phyloP scores from a whole-genome alignment of 2,888 invertebrate species.

The Thelaira solivaga region DNA sequence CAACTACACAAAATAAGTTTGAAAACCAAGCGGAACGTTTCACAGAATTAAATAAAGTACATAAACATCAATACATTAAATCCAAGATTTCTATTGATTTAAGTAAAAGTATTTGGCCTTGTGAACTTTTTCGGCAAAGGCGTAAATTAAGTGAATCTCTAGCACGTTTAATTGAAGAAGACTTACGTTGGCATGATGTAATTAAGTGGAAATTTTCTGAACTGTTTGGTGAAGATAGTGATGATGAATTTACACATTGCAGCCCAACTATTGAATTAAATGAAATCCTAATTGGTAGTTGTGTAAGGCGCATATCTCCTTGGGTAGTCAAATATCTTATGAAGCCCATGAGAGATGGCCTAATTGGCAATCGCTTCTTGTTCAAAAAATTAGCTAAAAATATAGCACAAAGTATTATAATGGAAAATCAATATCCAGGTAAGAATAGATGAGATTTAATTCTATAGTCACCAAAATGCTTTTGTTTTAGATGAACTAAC shows the following conservation, averaged over 20 bases:
- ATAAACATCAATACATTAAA: not conserved
- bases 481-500: constrained; percentile 66
- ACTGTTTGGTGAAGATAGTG: constrained; percentile 74
- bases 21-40: not conserved
- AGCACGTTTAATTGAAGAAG: constrained; percentile 69
- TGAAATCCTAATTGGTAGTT: constrained; percentile 71
- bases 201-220: constrained; percentile 68
- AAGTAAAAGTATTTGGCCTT: constrained; percentile 73
- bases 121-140: constrained; percentile 71
- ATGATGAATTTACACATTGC: constrained; percentile 72
- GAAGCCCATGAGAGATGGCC: constrained; percentile 72
- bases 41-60: not conserved
- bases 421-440: constrained; percentile 73
- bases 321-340: constrained; percentile 74
- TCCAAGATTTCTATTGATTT: constrained; percentile 62
- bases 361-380: constrained; percentile 73
- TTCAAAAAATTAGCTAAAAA: constrained; percentile 74
- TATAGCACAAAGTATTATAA: constrained; percentile 69
- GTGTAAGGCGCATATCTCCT: constrained; percentile 73
- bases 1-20: not conserved
- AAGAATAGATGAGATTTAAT: no score
- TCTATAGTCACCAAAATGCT: no score
- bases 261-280: constrained; percentile 74
- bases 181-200: constrained; percentile 71
- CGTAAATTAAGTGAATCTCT: constrained; percentile 68